These are phyloP conservation scores for Yponomeuta evonymella DNA, from an alignment of 2,888 invertebrate species.

Conservation along the genomic window DNA sequence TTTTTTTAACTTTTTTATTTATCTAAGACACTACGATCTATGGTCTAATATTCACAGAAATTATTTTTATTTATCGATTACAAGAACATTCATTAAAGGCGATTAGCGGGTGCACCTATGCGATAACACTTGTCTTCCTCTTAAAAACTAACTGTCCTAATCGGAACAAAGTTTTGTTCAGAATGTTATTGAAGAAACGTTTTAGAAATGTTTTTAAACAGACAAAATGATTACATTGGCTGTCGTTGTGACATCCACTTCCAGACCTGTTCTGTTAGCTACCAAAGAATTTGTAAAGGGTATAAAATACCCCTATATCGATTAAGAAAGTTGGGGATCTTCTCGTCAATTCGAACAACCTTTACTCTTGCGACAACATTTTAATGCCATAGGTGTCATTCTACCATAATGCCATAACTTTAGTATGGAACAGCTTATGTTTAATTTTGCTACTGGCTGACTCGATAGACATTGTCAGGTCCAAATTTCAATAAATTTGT, in stretches of 20 bases:
- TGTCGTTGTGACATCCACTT: background rate
- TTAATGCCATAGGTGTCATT: no score
- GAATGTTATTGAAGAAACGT: background rate
- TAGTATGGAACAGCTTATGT: no score
- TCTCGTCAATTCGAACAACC: no score
- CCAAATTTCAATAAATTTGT: no score
- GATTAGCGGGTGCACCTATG: constrained; percentile 26
- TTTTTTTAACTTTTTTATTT: constrained; percentile 49
- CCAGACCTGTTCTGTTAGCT: no score
- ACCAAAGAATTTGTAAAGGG: no score
- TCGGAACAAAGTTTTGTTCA: background rate
- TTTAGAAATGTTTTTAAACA: background rate
- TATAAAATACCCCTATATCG: no score
- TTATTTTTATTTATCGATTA: constrained; percentile 20
- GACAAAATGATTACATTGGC: background rate
- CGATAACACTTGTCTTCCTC: constrained; percentile 2
- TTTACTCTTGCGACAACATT: no score
- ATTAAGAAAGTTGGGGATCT: no score
- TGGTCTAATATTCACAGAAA: constrained; percentile 72
- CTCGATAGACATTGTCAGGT: no score
- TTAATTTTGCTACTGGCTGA: no score
- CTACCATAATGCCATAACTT: no score
- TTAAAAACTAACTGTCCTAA: constrained; percentile 1
- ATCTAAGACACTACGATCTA: constrained; percentile 72
- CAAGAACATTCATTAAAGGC: constrained; percentile 58